Percentiles rank a stretch among this genome's conserved stretches.
Evolutionary conservation across 2,888 invertebrate species (phyloP).

Genomic region (Apomyelois bistriatella): DNA sequence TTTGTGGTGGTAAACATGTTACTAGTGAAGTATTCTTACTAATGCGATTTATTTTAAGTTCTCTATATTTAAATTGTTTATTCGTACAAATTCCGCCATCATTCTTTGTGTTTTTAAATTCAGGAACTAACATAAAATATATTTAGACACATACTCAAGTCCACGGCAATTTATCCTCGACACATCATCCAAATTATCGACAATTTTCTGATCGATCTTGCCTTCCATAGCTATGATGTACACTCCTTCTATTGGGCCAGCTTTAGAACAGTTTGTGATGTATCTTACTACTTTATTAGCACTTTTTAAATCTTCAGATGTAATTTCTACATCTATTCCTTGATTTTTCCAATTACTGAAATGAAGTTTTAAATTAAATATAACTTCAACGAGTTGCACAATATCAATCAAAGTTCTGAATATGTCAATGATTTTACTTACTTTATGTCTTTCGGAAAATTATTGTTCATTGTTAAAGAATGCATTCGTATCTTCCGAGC

Average conservation of each 20-base stretch:
- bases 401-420: too few relatives aligned
- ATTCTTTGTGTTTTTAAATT: too few relatives aligned
- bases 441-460: conserved; percentile 11
- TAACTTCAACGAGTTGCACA: too few relatives aligned
- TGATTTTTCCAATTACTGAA: conserved; percentile 26
- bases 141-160: conserved; percentile 35
- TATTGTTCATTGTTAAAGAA: conserved; percentile 14
- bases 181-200: conserved; percentile 29
- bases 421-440: too few relatives aligned
- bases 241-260: conserved; percentile 35
- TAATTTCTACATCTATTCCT: conserved; percentile 21
- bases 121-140: too few relatives aligned
- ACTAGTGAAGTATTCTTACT: too few relatives aligned
- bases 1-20: too few relatives aligned
- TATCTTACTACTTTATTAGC: conserved; percentile 20
- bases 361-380: too few relatives aligned
- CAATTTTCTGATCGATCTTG: conserved; percentile 19
- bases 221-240: conserved; percentile 22
- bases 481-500: conserved; percentile 39
- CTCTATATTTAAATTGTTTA: too few relatives aligned
- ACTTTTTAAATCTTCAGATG: conserved; percentile 15
- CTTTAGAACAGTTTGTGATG: conserved; percentile 22
- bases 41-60: too few relatives aligned
- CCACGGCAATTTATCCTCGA: conserved; percentile 33
- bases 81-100: too few relatives aligned